Evolutionary conservation across 1,140 invertebrate genomes (phyloP), one percentile per base, ranked within the genome.

Genomic region (Cydia pomonella): DNA sequence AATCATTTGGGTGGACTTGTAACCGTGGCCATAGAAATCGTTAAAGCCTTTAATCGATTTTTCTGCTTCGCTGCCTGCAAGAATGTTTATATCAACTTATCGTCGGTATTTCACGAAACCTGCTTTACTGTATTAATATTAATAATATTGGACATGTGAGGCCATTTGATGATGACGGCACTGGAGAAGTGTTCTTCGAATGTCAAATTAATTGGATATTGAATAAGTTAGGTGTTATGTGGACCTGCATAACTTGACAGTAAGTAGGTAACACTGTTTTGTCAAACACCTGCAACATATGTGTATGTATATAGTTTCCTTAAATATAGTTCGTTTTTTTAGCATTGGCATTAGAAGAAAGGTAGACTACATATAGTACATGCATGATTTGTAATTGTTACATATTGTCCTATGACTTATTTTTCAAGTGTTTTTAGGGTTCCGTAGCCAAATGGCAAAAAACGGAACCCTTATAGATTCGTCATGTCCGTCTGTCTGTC

Each of bases 11-110:
- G 44, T 16, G 44, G 13, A 23, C 21, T 59, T 59, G 9, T n/a
- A 59, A n/a, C 21, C 21, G n/a, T 33, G 64, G n/a, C 33, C 29
- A 69, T 69, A 69, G 83, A 89, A 87, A 62, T 76, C 74, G 81
- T 77, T 79, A 69, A 69, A 76, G 77, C 62, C 78, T 83, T 80
- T 86, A 89, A 87, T 81, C 73, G 79, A 87, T 87, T 87, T 89
- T 87, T 80, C 84, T 77, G 86, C 82, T 64, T 84, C 76, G 64
- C 64, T 69, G 64, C 64, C 64, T 10, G 9, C 29, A 38, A 64
- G 10, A 66, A 66, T 66, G 62, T 33, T 66, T 16, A 25, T 25
- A 69, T 33, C 29, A 38, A 69, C n/a, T 38, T 69, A 69, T n/a
- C 29, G 29, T 69, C 16, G 33, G n/a, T 18, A 38, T 69, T 69